phyloP scores from a whole-genome alignment of 1,140 invertebrate genomes.

The Globodera rostochiensis region DNA sequence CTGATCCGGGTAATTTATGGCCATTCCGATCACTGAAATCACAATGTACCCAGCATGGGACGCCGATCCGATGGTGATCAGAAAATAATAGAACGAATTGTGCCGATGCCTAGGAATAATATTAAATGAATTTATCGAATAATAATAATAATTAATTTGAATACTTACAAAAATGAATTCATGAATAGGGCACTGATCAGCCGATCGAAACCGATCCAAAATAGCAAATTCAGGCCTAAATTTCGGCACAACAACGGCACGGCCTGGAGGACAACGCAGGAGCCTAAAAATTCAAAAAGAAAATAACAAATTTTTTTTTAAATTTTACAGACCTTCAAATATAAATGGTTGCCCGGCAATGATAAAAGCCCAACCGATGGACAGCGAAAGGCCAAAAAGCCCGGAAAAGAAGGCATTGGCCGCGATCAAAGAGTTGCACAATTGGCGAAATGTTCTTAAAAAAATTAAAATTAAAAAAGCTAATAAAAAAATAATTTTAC shows the following conservation, averaged over 20 bases:
- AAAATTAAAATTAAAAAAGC: background rate
- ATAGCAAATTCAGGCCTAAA: background rate
- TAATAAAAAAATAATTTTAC: background rate
- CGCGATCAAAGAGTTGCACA: constrained; percentile 10
- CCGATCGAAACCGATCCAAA: constrained; percentile 6
- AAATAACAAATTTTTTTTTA: background rate
- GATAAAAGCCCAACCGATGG: background rate
- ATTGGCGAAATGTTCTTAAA: background rate
- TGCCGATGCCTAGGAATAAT: background rate
- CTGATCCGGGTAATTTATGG: background rate
- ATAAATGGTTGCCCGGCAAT: background rate
- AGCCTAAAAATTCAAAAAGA: background rate
- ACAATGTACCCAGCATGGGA: background rate
- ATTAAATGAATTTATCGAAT: background rate
- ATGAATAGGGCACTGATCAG: background rate
- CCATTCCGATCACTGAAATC: background rate
- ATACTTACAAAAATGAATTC: background rate
- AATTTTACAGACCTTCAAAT: background rate
- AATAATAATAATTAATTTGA: background rate
- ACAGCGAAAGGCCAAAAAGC: constrained; percentile 8
- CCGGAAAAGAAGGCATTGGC: constrained; percentile 8
- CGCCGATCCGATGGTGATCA: background rate
- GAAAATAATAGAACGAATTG: background rate
- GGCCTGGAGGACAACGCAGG: background rate
- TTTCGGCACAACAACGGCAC: background rate